These are phyloP conservation scores for Caenorhabditis sp. DNA, from an alignment of 2,888 invertebrate genomes.

Conservation along the genomic window DNA sequence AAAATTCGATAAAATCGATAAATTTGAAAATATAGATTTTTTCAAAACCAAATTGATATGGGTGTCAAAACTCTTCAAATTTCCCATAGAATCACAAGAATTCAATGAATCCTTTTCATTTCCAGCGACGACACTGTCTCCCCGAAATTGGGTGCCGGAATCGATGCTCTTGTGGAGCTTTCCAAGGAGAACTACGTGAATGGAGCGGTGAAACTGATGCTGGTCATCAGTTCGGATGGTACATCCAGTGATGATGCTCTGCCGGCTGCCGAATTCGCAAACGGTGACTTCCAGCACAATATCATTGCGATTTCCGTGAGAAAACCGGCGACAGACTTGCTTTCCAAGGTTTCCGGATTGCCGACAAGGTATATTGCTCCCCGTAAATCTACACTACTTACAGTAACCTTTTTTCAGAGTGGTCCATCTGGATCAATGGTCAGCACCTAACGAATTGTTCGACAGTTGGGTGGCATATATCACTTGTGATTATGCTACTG, in stretches of 20 bases:
- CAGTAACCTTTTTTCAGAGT: conserved; percentile 65
- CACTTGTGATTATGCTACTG: conserved; percentile 76
- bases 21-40: neutral
- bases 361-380: conserved; percentile 73
- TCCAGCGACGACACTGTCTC: conserved; percentile 75
- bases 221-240: conserved; percentile 78
- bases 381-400: no score
- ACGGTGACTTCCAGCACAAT: conserved; percentile 71
- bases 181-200: conserved; percentile 73
- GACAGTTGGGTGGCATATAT: conserved; percentile 77
- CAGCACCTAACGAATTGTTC: conserved; percentile 74
- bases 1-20: no score
- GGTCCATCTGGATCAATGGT: conserved; percentile 79
- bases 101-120: neutral
- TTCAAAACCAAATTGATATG: neutral
- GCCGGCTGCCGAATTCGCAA: conserved; percentile 73
- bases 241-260: conserved; percentile 74
- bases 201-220: conserved; percentile 73
- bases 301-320: conserved; percentile 75
- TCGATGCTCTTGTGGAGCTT: conserved; percentile 73
- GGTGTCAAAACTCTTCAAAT: neutral
- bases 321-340: conserved; percentile 71
- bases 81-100: neutral
- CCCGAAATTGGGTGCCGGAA: conserved; percentile 75
- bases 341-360: conserved; percentile 70